Base-by-base conservation (phyloP, 2,797 vertebrate species). In the Enteromius fasciolatus region DNA sequence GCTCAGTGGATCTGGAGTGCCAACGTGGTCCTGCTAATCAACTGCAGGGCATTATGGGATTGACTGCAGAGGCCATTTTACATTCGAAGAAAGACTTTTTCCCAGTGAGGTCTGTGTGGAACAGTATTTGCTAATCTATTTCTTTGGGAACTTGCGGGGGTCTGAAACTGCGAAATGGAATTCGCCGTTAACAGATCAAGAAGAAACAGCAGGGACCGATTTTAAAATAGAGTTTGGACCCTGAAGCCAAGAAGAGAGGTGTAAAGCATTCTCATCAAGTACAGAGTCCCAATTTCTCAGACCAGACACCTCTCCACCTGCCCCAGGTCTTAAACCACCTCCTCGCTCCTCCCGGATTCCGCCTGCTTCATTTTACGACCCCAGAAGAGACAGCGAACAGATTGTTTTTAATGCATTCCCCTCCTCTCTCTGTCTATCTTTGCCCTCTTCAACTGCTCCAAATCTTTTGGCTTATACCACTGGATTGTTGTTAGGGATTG, bases 291-390 rank as follows among this genome's bases (percentile, higher is more conserved):
- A 82, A 85, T 85, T 83, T 81, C 83, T 88, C 85, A 86, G 78
- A 77, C 78, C 84, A 85, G 85, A 85, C 83, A 86, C 81, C 57
- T 73, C 70, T 87, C 52, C 83, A 81, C 77, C 85, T 86, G 84
- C 80, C 80, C 69, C 76, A 57, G 69, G 80, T 81, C 54, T 79
- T 68, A 83, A 84, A 86, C 77, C 82, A 76, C 39, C 18, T 44
- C 67, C 25, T 57, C 28, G 75, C 76, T 52, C 50, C 52, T 79
- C 31, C 76, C 39, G 33, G 39, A 41, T 50, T 82, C 54, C 28
- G 10, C 85, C 36, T 59, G 78, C 81, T 76, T 82, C 69, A 74
- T 85, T 67, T 83, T 81, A 81, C 5, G 11, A 54, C 50, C 79
- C 80, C 75, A 73, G 83, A 83, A 84, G 80, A 84, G 81, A 83